These are phyloP conservation scores for Drosophila setosimentum DNA, from an alignment of 2,888 invertebrate species.

Conservation along the genomic window DNA sequence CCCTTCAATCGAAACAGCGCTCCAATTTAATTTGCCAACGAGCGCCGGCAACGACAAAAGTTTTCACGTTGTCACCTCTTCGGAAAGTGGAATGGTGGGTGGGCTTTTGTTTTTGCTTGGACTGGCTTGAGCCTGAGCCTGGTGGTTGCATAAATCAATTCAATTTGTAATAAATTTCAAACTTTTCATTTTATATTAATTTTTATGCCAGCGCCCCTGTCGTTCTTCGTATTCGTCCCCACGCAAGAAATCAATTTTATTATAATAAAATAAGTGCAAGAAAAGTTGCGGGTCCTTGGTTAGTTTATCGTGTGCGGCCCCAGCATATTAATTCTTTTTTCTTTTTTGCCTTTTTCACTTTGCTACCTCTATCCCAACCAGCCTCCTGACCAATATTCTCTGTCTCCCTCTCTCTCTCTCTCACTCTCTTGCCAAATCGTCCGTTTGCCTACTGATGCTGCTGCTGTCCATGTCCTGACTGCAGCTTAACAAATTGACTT, in stretches of 20 bases:
- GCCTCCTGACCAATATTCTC: constrained; percentile 17
- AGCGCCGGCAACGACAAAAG: constrained; percentile 49
- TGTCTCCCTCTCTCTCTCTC: constrained; percentile 19
- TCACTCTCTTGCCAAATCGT: constrained; percentile 22
- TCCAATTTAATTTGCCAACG: constrained; percentile 69
- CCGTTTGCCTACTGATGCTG: constrained; percentile 22
- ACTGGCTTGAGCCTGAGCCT: neutral
- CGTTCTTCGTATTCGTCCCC: constrained; percentile 21
- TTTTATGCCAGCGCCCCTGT: constrained; percentile 67
- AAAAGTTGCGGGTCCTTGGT: constrained; percentile 62
- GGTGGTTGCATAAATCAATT: constrained; percentile 73
- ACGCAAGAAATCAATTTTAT: constrained; percentile 74
- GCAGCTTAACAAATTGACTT: constrained; percentile 80
- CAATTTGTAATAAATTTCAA: constrained; percentile 80
- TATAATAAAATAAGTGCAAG: constrained; percentile 75
- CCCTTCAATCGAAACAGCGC: constrained; percentile 39
- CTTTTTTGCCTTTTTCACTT: constrained; percentile 53
- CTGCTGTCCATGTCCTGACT: constrained; percentile 41
- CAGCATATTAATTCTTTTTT: constrained; percentile 52
- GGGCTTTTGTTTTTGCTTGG: neutral
- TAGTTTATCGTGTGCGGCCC: constrained; percentile 61
- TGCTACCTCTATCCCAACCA: constrained; percentile 20
- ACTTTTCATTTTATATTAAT: constrained; percentile 80
- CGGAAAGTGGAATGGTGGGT: constrained; percentile 14
- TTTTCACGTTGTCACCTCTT: constrained; percentile 77